Base-by-base conservation (phyloP, 64 coral and sea anemone genomes). In the Stichodactyla helianthus region DNA sequence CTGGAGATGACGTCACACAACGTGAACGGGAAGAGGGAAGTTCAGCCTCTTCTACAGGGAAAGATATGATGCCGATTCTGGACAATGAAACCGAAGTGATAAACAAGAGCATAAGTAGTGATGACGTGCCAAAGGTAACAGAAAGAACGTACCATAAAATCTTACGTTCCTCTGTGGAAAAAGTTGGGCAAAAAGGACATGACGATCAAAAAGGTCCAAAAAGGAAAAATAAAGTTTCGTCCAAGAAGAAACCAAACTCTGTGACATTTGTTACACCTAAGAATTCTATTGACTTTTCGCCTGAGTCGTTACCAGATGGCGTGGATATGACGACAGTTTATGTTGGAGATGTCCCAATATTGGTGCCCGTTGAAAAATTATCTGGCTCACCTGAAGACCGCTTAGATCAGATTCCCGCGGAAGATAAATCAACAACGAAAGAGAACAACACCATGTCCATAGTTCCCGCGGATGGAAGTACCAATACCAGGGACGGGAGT, bases 261-360 rank as follows among this genome's bases (percentile, higher is more conserved):
- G 79, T 57, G 54, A 57, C 79, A 53, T 82, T 53, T 82, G 79
- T 82, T 50, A 54, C 54, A 17, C 79, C 54, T 20, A 22, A 25
- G 52, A 50, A 9, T 52, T 54, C 79, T 10, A 16, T 22, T 12
- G 79, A 57, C 12, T 22, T 18, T 2, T 54, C n/a, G 50, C 13
- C 79, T 28, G 52, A 0, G 8, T 8, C 10, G 53, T 8, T 2
- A 35, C 1, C 27, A 52, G 79, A 20, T 54, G 54, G 17, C 25
- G 7, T 82, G 7, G 50, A 54, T 8, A 57, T 82, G 54, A 54
- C 79, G 25, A 82, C 79, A 22, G 79, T 82, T 12, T 82, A 82
- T 52, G 50, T 82, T 53, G 79, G 79, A 7, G 79, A 82, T 57
- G 51, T 82, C 17, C n/a, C 79, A 19, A 82, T 82, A 54, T 82